Evolutionary conservation across 2,113 vertebrate genomes (phyloP).

Genomic region (Notiomystis cincta): DNA sequence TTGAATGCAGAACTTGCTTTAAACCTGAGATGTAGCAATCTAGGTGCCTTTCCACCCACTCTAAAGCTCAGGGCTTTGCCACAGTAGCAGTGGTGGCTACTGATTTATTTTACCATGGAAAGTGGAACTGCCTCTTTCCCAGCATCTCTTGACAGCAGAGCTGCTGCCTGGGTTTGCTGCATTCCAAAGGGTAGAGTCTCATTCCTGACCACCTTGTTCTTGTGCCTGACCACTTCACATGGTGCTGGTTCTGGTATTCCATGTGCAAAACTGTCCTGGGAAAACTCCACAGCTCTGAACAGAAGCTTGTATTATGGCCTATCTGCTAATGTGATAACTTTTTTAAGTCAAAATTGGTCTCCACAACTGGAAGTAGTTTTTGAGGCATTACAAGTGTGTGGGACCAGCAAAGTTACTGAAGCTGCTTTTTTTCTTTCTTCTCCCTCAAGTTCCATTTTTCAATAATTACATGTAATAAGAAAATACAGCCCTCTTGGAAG

Average conservation of each 20-base stretch:
- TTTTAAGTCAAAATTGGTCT: neutral
- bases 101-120: neutral
- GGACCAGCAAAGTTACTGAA: neutral
- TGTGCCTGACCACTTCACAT: neutral
- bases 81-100: neutral
- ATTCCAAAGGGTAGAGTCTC: neutral
- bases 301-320: neutral
- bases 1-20: neutral
- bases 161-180: neutral
- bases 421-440: fast-evolving
- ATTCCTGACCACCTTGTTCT: neutral
- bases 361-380: neutral
- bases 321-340: neutral
- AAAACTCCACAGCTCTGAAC: neutral
- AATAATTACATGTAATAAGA: neutral
- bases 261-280: neutral
- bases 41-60: neutral
- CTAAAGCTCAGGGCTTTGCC: neutral
- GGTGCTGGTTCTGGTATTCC: neutral
- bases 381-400: neutral
- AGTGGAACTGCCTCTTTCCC: neutral
- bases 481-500: neutral
- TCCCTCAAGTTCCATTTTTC: neutral
- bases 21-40: neutral
- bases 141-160: neutral